Evolutionary conservation across 2,113 vertebrate genomes (phyloP), one percentile per base, ranked within the genome.

Genomic region (Nothoprocta perdicaria): DNA sequence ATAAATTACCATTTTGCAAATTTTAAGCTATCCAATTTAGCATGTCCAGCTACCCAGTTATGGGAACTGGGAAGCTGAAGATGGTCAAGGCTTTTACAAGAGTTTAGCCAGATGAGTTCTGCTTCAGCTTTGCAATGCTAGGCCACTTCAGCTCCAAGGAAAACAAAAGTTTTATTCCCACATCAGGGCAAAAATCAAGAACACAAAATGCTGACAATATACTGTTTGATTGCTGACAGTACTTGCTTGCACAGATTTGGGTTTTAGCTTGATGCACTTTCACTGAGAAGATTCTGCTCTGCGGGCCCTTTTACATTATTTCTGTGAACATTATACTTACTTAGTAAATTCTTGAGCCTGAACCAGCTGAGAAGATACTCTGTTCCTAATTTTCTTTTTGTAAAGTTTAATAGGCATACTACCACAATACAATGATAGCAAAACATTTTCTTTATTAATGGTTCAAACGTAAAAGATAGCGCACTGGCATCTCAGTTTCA

Each of bases 131-230:
- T 93, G 74, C 79, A 71, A 8, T 48, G 84, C 38, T 89, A 45
- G 73, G n/a, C 63, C 71, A 76, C 96, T 93, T 45, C 58, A 87
- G 78, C 69, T 74, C 11, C 73, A 79, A 0, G 31, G 92, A 94
- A 95, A 95, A 93, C 46, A 86, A 83, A 86, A 75, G 81, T 83
- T 95, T 97, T 94, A 96, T 93, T 95, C 88, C 86, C 73, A 81
- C 45, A 58, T 83, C 84, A 82, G 58, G 61, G 58, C 69, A 90
- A 13, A 61, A 58, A 88, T 77, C 60, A 60, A 73, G 87, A 92
- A 78, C 50, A 95, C 57, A 73, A 95, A 78, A 89, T 6, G 40
- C 27, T 0, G 1, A 80, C 79, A 74, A 75, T 77, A 61, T 26
- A 63, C 53, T 66, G 63, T 5, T 96, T 94, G 90, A 94, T 1